phyloP scores from a whole-genome alignment of 2,888 invertebrate genomes.

The Eristalis pertinax region DNA sequence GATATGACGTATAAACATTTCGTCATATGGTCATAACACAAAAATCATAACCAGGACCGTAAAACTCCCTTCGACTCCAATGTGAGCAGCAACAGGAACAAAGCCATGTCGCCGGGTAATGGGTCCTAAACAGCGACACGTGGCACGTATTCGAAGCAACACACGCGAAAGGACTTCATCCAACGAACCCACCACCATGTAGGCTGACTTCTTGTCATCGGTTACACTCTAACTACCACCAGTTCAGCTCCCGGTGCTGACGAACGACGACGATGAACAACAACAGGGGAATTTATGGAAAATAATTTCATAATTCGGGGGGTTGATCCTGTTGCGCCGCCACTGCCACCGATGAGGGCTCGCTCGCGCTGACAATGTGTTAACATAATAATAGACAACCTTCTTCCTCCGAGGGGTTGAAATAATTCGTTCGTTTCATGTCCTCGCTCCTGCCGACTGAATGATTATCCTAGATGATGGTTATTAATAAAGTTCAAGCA shows the following conservation, averaged over 20 bases:
- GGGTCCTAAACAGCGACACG: constrained; percentile 81
- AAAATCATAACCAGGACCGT: constrained; percentile 57
- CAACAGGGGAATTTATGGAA: constrained; percentile 78
- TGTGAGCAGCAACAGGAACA: constrained; percentile 37
- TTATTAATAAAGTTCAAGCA: constrained; percentile 68
- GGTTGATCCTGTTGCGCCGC: constrained; percentile 75
- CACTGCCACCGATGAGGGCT: constrained; percentile 14
- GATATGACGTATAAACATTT: constrained; percentile 72
- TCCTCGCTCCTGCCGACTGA: constrained; percentile 27
- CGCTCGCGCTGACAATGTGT: constrained; percentile 63
- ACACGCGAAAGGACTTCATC: constrained; percentile 63
- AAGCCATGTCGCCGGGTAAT: constrained; percentile 77
- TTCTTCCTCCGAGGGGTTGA: constrained; percentile 52
- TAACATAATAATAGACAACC: constrained; percentile 68
- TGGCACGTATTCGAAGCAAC: constrained; percentile 74
- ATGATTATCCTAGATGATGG: constrained; percentile 72
- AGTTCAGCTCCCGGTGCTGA: background rate
- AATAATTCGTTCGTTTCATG: constrained; percentile 58
- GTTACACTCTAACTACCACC: constrained; percentile 19
- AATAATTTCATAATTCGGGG: constrained; percentile 82
- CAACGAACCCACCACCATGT: constrained; percentile 33
- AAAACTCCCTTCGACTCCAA: constrained; percentile 40
- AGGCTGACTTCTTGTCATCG: constrained; percentile 76
- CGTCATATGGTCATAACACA: constrained; percentile 70
- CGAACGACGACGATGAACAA: background rate